Percentiles rank a stretch among this genome's conserved stretches.
These are phyloP conservation scores for Clarias fuscus DNA, from an alignment of 2,797 vertebrate genomes.

Conservation along the genomic window DNA sequence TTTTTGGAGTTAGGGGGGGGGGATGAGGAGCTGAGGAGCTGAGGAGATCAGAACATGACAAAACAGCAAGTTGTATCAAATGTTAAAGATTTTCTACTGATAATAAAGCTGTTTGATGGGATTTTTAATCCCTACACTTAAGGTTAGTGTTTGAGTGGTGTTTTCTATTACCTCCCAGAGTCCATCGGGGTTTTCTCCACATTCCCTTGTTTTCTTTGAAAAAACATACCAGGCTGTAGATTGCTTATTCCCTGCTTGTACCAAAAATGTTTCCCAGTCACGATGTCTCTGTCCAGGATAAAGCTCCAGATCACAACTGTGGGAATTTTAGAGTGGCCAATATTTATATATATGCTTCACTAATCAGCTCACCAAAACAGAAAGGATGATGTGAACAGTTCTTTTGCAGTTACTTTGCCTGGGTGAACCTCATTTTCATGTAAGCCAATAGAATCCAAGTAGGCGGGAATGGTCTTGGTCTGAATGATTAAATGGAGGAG, in stretches of 20 bases:
- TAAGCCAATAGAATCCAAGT: neutral
- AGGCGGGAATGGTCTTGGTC: neutral
- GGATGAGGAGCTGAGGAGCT: too few relatives aligned
- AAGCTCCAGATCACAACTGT: neutral
- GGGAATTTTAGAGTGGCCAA: neutral
- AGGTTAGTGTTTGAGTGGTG: neutral
- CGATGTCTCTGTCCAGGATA: neutral
- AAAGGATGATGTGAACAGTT: neutral
- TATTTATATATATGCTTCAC: neutral
- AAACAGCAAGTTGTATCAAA: neutral
- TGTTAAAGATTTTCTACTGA: constrained; percentile 1
- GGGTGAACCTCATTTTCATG: neutral
- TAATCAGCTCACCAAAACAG: neutral
- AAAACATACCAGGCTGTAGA: neutral
- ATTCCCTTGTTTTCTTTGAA: neutral
- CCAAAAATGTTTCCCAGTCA: neutral
- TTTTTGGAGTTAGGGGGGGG: too few relatives aligned
- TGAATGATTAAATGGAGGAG: neutral
- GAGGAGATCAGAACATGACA: neutral
- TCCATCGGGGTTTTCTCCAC: neutral
- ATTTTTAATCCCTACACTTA: neutral
- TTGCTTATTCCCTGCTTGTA: neutral
- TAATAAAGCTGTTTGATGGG: neutral
- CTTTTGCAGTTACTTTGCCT: too few relatives aligned
- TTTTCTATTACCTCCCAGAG: neutral